These are phyloP conservation scores for Porites lutea DNA, from an alignment of 64 coral and sea anemone genomes.

Conservation along the genomic window DNA sequence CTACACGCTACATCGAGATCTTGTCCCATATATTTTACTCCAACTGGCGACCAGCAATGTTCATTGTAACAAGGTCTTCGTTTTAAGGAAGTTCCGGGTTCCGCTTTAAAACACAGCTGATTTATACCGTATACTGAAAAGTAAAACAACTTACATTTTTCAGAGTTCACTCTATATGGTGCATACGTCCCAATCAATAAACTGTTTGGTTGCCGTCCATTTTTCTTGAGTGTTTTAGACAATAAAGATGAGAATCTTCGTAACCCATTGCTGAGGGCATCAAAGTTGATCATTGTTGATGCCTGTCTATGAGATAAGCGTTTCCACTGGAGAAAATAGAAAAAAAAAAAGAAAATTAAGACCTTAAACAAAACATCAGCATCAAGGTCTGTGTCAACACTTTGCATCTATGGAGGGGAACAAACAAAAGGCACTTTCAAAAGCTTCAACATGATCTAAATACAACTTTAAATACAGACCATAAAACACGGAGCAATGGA, in stretches of 20 bases:
- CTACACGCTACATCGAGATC: no score
- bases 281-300: conserved; percentile 53
- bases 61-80: no score
- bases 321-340: conserved; percentile 75
- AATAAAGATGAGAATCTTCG: conserved; percentile 71
- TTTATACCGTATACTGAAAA: no score
- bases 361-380: no score
- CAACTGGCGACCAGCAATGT: no score
- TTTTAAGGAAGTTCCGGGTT: no score
- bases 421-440: background rate
- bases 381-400: no score
- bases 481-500: no score
- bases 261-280: conserved; percentile 60
- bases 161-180: conserved; percentile 75
- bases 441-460: background rate
- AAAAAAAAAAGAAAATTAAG: background rate
- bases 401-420: no score
- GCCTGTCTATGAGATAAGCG: conserved; percentile 37
- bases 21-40: no score
- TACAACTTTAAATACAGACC: no score
- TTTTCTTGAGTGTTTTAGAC: conserved; percentile 29
- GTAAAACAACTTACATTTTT: conserved; percentile 67
- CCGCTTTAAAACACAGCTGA: no score
- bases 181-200: conserved; percentile 80
- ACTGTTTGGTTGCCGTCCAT: background rate